Base-by-base conservation (phyloP, 92 coral and sea anemone species). In the Nematostella vectensis region DNA sequence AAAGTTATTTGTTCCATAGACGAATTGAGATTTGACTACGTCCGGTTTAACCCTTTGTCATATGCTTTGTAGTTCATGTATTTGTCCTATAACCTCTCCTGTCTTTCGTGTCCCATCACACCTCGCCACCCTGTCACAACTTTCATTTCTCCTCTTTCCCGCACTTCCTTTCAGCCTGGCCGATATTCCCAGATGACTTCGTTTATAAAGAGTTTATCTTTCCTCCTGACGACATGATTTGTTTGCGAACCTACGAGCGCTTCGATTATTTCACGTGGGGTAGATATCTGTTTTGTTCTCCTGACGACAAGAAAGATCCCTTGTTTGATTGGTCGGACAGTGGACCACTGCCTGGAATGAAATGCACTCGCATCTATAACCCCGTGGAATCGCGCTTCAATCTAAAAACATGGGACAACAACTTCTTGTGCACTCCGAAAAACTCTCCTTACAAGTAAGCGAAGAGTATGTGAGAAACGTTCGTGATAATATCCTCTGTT, bases 161-260 rank as follows among this genome's bases (percentile, higher is more conserved):
- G n/a, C n/a, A 31, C 27, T 20, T 18, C 27, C 48, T 71, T 70
- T 3, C 79, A 93, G 99, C 87, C 17, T 87, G 80, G 88, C 99
- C 99, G 15, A 39, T 33, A 8, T 87, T 88, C 44, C 99, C 99
- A 25, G 72, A 71, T 4, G 96, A 86, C 39, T 93, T 93, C 48
- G 64, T 61, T 25, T 93, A 88, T 69, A 62, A 71, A 16, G 62
- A 69, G 4, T 80, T 61, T 59, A 21, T 50, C 2, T 54, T 78
- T 6, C 75, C 88, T 10, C 74, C 78, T 21, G 22, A 49, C 6
- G 81, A 55, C 38, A 72, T 74, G 30, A 61, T 72, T 36, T 93
- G 99, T 22, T 26, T 82, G 6, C 63, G 88, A 24, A 78, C 81
- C 20, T 87, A 74, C 51, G 96, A 93, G 36, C 55, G 96, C 18